A percentile compares a stretch with the other conserved stretches of the same genome.
Conservation (phyloP, 2,797 vertebrate genomes). For the Alca torda region DNA sequence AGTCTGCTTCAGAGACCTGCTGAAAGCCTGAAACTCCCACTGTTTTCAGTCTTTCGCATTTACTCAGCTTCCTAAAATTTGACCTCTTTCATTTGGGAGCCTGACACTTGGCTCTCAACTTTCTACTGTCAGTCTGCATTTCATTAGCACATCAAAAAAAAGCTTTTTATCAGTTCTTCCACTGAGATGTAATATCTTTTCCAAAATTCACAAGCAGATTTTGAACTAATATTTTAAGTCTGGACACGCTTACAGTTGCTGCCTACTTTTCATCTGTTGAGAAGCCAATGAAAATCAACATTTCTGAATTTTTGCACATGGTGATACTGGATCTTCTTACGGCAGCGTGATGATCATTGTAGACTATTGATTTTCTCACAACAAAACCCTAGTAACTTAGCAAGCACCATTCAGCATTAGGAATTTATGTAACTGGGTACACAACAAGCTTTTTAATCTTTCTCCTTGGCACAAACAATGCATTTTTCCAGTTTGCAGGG, state of each 20-base stretch:
- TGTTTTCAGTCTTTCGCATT: background rate
- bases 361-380: background rate
- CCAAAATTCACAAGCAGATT: background rate
- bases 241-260: background rate
- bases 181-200: background rate
- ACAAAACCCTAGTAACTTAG: background rate
- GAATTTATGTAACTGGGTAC: background rate
- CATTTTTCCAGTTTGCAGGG: background rate
- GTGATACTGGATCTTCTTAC: background rate
- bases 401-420: background rate
- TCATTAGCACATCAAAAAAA: background rate
- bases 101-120: background rate
- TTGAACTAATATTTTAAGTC: background rate
- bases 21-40: background rate
- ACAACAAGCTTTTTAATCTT: background rate
- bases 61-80: constrained; percentile 14
- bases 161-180: background rate
- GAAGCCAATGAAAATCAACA: background rate
- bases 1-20: background rate
- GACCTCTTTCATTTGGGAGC: background rate
- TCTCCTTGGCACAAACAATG: background rate
- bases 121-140: background rate
- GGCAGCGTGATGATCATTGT: background rate
- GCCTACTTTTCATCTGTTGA: background rate
- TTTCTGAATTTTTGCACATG: background rate